A percentile compares a stretch with the other conserved stretches of the same genome.
These are phyloP conservation scores for Salminus brasiliensis DNA, from an alignment of 2,113 vertebrate genomes.

Conservation along the genomic window DNA sequence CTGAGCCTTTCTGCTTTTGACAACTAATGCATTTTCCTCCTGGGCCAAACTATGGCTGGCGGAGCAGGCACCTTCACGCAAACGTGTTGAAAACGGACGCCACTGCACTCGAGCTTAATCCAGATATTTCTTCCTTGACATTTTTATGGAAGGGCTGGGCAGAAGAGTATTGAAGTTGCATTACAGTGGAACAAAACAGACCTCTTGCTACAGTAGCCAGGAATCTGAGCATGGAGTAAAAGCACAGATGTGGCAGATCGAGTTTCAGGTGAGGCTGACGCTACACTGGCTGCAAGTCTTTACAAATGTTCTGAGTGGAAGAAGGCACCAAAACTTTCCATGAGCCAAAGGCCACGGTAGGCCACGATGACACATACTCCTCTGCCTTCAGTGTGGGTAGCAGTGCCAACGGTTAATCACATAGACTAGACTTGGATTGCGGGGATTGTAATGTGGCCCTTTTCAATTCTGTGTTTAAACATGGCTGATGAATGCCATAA, in stretches of 20 bases:
- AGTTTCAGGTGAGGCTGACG: constrained; percentile 69
- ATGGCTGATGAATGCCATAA: constrained; percentile 58
- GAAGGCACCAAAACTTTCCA: constrained; percentile 57
- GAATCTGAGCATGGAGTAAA: constrained; percentile 61
- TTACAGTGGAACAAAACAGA: constrained; percentile 69
- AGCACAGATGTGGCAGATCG: constrained; percentile 75
- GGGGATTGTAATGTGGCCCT: constrained; percentile 21
- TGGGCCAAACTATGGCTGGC: constrained; percentile 56
- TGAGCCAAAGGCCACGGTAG: constrained; percentile 16
- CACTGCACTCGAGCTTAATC: constrained; percentile 65
- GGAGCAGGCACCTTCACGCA: constrained; percentile 61
- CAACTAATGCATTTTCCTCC: constrained; percentile 77
- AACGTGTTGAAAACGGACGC: constrained; percentile 65
- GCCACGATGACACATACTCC: constrained; percentile 25
- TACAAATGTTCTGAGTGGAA: constrained; percentile 54
- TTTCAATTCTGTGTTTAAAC: constrained; percentile 34
- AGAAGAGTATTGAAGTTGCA: constrained; percentile 63
- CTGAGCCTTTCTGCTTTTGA: constrained; percentile 36
- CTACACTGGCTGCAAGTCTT: constrained; percentile 64
- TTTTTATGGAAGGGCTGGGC: constrained; percentile 74
- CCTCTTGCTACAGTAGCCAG: constrained; percentile 76
- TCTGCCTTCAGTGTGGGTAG: constrained; percentile 15
- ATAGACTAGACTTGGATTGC: constrained; percentile 11
- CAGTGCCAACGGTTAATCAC: constrained; percentile 14
- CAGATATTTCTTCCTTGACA: constrained; percentile 76